Evolutionary conservation across 2,888 invertebrate species (phyloP).

Genomic region (Thumatha senex): DNA sequence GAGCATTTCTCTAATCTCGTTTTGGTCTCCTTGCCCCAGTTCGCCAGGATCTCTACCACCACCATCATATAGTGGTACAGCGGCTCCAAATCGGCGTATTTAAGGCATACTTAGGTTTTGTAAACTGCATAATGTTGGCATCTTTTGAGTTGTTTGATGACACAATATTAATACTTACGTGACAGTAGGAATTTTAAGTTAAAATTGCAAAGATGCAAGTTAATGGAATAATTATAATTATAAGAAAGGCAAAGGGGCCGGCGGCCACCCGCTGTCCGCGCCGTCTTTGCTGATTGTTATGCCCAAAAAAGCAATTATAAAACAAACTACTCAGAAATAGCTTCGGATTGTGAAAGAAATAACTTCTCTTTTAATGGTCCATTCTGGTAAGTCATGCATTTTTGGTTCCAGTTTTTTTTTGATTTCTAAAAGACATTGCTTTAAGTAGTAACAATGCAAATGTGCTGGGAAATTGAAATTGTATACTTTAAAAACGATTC

Average conservation of each 20-base stretch:
- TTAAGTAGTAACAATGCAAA: constrained; percentile 53
- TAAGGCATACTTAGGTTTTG: too few relatives aligned
- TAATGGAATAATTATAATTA: constrained; percentile 83
- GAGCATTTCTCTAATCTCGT: too few relatives aligned
- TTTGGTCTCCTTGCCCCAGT: too few relatives aligned
- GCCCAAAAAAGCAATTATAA: constrained; percentile 79
- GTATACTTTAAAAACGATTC: constrained; percentile 45
- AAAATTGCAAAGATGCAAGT: constrained; percentile 75
- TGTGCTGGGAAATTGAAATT: constrained; percentile 60
- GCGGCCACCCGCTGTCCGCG: constrained; percentile 75
- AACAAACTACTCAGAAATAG: constrained; percentile 67
- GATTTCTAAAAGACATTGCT: constrained; percentile 59
- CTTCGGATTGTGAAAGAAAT: constrained; percentile 59
- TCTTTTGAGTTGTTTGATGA: constrained; percentile 17
- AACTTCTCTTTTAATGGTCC: constrained; percentile 43
- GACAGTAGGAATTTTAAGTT: constrained; percentile 57
- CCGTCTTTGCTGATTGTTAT: constrained; percentile 70
- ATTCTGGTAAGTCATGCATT: constrained; percentile 48
- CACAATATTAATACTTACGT: constrained; percentile 40
- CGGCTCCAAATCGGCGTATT: too few relatives aligned
- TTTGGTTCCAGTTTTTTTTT: constrained; percentile 50
- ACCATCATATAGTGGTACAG: too few relatives aligned
- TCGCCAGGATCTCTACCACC: too few relatives aligned
- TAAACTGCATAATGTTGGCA: constrained; percentile 10
- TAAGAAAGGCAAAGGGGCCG: constrained; percentile 70